A percentile compares a stretch with the other conserved stretches of the same genome.
phyloP scores from a whole-genome alignment of 2,888 invertebrate genomes.

The Agriotes lineatus region DNA sequence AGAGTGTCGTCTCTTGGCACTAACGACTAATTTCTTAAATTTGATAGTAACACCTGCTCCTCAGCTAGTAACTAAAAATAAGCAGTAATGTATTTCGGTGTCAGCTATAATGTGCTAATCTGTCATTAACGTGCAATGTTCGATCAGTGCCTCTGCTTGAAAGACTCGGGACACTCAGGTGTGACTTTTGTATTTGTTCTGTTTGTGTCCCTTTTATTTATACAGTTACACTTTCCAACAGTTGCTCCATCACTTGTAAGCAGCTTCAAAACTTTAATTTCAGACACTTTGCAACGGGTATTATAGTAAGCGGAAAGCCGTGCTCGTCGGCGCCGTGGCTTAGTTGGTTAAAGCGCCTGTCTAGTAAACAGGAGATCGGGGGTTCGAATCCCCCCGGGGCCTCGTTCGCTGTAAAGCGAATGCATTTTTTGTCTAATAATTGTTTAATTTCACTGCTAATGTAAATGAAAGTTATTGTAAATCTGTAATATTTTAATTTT shows the following conservation, averaged over 20 bases:
- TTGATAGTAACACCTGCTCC: neutral
- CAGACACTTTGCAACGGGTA: no score
- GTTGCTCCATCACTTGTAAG: no score
- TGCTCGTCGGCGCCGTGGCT: slow-evolving; percentile 74
- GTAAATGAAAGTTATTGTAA: no score
- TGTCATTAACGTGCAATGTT: neutral
- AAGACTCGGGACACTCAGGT: neutral
- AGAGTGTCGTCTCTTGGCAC: no score
- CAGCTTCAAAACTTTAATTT: no score
- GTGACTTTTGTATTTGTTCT: neutral
- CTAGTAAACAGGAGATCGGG: slow-evolving; percentile 79
- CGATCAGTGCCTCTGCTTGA: slow-evolving; percentile 3
- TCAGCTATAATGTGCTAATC: neutral
- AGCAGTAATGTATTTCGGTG: neutral
- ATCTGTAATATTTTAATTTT: no score
- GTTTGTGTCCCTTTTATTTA: no score
- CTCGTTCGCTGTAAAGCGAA: slow-evolving; percentile 53
- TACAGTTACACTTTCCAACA: no score
- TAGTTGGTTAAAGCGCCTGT: slow-evolving; percentile 85
- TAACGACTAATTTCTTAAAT: neutral
- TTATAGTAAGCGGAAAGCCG: no score
- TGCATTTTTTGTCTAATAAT: neutral
- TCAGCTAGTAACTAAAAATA: slow-evolving; percentile 3
- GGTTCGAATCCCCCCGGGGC: slow-evolving; percentile 76
- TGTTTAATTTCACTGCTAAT: no score